These are phyloP conservation scores for Keiferia lycopersicella DNA, from an alignment of 2,888 invertebrate genomes.

Conservation along the genomic window DNA sequence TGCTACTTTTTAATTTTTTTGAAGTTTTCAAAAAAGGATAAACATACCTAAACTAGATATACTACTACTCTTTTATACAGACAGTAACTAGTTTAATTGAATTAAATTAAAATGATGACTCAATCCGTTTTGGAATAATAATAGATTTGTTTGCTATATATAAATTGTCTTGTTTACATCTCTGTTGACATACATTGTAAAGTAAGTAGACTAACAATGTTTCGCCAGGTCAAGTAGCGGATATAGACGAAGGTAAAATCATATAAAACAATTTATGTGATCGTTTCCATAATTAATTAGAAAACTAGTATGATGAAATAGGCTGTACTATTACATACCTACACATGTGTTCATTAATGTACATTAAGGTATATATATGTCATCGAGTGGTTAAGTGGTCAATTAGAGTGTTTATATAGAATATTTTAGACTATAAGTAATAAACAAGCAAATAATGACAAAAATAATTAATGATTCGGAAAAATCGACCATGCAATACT, in stretches of 20 bases:
- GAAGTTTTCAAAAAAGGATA: too few species aligned
- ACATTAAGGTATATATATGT: slow-evolving; percentile 3
- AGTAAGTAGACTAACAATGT: too few species aligned
- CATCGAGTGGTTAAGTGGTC: slow-evolving; percentile 4
- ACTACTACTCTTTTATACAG: too few species aligned
- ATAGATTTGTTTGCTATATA: background rate
- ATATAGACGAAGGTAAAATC: slow-evolving; percentile 3
- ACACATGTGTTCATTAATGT: slow-evolving; percentile 3
- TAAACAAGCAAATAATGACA: background rate
- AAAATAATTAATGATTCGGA: background rate
- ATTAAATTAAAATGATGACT: too few species aligned
- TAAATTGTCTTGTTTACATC: background rate
- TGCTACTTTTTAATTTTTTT: too few species aligned
- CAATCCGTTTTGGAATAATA: too few species aligned
- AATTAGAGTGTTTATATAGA: background rate
- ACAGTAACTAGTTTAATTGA: too few species aligned
- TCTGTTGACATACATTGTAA: slow-evolving; percentile 2
- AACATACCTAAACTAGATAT: too few species aligned
- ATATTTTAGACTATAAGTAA: background rate
- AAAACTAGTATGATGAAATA: slow-evolving; percentile 16
- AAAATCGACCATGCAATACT: background rate
- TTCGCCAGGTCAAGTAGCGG: background rate
- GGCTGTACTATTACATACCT: background rate
- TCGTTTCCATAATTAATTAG: slow-evolving; percentile 1
- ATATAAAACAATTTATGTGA: background rate